Base-by-base conservation (phyloP, 2,888 invertebrate genomes). In the Sepiola atlantica region DNA sequence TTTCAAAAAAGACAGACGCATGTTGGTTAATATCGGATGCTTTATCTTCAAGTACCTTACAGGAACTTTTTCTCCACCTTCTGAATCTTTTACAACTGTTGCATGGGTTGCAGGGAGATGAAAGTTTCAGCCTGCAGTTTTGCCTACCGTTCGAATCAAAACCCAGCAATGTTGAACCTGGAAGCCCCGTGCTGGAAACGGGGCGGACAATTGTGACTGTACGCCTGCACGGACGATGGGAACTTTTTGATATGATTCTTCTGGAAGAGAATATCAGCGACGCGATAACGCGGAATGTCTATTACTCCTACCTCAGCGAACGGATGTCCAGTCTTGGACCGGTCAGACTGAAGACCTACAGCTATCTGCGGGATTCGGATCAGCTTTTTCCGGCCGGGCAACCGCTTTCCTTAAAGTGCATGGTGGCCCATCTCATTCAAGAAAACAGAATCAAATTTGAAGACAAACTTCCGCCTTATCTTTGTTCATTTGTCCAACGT, bases 191-290 rank as follows among this genome's bases (percentile, higher is more conserved):
- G n/a, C 21, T 77, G n/a, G n/a, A 77, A 14, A 32, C n/a, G 2
- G 77, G n/a, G n/a, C 77, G n/a, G n/a, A 77, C 77, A 77, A n/a
- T 77, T 32, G 77, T 77, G n/a, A n/a, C 77, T 77, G n/a, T 77
- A 16, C 77, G 77, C 4, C 77, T 77, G n/a, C 77, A 77, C 14
- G 77, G 77, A n/a, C 77, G 77, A 77, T 77, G 77, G 77, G 77
- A 77, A 18, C n/a, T 77, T 77, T 77, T 77, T 16, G 77, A 77
- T 77, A 32, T 77, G 77, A n/a, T 77, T 16, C 77, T 77, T n/a
- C 77, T n/a, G 1, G 77, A 77, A 32, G 77, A 77, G n/a, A 77
- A 77, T 77, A 77, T 77, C n/a, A 77, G n/a, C 14, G 77, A 77
- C 0, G 77, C 77, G 12, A 77, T 77, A 16, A n/a, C 77, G 4